phyloP scores from a whole-genome alignment of 2,888 invertebrate species.

The Eupeodes latifasciatus region DNA sequence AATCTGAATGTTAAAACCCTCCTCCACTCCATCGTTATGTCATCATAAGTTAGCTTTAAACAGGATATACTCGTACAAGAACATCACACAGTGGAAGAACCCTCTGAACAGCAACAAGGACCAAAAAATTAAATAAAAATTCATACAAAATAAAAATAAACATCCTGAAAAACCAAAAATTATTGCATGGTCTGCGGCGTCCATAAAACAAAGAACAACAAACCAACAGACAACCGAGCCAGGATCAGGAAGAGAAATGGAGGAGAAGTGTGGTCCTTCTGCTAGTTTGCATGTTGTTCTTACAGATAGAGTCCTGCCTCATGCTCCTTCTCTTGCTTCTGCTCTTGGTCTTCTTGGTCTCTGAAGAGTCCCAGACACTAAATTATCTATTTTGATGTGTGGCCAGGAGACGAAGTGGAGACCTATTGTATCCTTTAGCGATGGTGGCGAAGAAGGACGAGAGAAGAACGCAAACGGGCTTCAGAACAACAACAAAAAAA shows the following conservation, averaged over 20 bases:
- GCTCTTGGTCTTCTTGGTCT: conserved; percentile 18
- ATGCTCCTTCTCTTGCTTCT: not conserved
- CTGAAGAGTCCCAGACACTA: conserved; percentile 60
- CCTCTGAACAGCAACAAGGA: conserved; percentile 28
- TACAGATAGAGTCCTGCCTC: not conserved
- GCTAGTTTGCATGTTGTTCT: conserved; percentile 52
- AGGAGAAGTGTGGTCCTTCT: conserved; percentile 59
- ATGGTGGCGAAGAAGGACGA: not conserved
- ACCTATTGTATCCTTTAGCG: not conserved
- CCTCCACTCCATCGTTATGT: not conserved
- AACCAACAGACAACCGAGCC: conserved; percentile 13
- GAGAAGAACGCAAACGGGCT: conserved; percentile 7
- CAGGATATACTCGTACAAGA: not conserved
- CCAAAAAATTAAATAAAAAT: conserved; percentile 14
- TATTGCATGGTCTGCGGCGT: conserved; percentile 70
- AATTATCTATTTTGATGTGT: conserved; percentile 67
- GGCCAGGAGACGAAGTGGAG: conserved; percentile 35
- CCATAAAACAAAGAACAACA: conserved; percentile 70
- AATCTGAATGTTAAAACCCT: conserved; percentile 40
- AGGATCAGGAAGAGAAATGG: conserved; percentile 42
- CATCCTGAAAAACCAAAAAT: conserved; percentile 69
- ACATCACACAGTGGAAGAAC: too few relatives aligned
- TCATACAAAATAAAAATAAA: not conserved
- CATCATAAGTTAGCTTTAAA: conserved; percentile 29
- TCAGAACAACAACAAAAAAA: conserved; percentile 1